Conservation (phyloP, 2,888 invertebrate genomes). For the Sphinx pinastri region DNA sequence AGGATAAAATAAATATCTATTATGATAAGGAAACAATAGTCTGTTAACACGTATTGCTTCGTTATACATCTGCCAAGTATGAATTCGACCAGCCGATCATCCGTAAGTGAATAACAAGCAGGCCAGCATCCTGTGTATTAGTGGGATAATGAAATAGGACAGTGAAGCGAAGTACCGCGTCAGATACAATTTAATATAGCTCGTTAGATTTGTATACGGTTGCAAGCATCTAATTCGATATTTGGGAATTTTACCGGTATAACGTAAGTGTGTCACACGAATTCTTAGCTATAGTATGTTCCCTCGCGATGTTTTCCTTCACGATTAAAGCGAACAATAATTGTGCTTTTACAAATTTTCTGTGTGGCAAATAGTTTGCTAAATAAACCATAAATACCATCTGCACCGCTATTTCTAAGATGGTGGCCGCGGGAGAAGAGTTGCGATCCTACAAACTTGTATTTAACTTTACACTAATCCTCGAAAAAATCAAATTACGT, state of each 20-base stretch:
- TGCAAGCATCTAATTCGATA: background rate
- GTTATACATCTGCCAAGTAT: background rate
- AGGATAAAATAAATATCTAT: background rate
- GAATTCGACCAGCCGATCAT: conserved; percentile 1
- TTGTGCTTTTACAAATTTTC: no score
- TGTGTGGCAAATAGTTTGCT: no score
- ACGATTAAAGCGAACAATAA: no score
- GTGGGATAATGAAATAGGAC: conserved; percentile 4
- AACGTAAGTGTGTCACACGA: no score
- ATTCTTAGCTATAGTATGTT: no score
- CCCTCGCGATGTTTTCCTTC: no score
- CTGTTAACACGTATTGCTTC: background rate
- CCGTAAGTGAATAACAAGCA: background rate
- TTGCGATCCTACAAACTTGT: no score
- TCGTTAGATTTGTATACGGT: background rate
- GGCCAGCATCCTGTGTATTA: background rate
- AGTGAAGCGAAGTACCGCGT: background rate
- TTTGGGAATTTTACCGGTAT: background rate
- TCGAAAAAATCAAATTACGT: no score
- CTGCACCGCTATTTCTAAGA: no score
- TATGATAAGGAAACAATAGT: background rate
- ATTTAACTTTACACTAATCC: no score
- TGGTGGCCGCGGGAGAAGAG: no score
- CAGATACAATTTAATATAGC: background rate
- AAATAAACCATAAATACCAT: no score